Conservation (phyloP, 2,797 vertebrate species). For the Xiphophorus birchmanni region DNA sequence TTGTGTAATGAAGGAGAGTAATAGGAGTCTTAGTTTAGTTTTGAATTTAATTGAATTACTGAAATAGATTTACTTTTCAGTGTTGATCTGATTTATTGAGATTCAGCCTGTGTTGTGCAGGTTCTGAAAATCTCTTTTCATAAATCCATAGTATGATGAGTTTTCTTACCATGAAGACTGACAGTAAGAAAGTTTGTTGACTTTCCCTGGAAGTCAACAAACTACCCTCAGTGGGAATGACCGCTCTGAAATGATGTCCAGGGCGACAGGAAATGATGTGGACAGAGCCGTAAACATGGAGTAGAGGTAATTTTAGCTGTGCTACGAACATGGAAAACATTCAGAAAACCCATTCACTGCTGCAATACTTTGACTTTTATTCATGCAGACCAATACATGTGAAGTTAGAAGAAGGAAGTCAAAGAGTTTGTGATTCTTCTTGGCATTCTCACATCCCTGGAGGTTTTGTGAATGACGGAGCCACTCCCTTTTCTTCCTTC, state of each 20-base stretch:
- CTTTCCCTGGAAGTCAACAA: neutral
- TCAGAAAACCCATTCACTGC: neutral
- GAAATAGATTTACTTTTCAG: neutral
- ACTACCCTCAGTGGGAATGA: neutral
- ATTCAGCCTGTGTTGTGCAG: neutral
- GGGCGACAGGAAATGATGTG: slow-evolving; percentile 13
- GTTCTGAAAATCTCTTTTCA: neutral
- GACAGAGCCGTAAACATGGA: slow-evolving; percentile 4
- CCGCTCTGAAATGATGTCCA: neutral
- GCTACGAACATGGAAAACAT: neutral
- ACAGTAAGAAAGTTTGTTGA: neutral
- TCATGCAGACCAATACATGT: slow-evolving; percentile 29
- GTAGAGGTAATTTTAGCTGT: neutral
- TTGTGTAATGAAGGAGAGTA: neutral
- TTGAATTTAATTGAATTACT: neutral
- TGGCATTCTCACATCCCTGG: slow-evolving; percentile 61
- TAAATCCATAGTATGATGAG: neutral
- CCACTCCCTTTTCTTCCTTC: slow-evolving; percentile 79
- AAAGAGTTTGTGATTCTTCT: slow-evolving; percentile 36
- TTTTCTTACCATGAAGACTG: neutral
- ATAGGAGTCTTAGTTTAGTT: neutral
- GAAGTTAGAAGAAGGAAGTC: slow-evolving; percentile 32
- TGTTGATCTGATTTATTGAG: neutral
- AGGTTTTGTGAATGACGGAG: slow-evolving; percentile 53
- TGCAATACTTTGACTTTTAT: slow-evolving; percentile 3